Evolutionary conservation across 2,113 vertebrate species (phyloP).

Genomic region (Menidia beryllina): DNA sequence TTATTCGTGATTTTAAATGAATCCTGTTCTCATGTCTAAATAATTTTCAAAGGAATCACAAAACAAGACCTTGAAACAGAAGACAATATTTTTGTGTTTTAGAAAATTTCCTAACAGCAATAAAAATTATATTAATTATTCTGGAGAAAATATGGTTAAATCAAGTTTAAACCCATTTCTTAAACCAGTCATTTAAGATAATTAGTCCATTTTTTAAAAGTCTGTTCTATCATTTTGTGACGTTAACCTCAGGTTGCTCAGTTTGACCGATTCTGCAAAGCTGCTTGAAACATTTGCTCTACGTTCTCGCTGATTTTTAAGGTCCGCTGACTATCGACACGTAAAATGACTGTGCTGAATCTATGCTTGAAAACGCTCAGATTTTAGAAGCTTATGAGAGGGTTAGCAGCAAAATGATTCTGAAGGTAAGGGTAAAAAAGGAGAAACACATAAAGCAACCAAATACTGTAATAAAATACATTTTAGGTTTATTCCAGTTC

Average conservation of each 20-base stretch:
- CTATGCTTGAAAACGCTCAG: constrained; percentile 25
- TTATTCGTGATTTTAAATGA: constrained; percentile 57
- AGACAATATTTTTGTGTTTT: too few species aligned
- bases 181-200: too few species aligned
- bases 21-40: constrained; percentile 13
- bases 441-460: not conserved
- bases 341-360: constrained; percentile 26
- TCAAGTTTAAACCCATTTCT: too few species aligned
- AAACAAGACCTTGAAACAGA: constrained; percentile 16
- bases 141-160: too few species aligned
- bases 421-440: constrained; percentile 5
- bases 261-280: not conserved
- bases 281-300: constrained; percentile 1
- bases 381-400: constrained; percentile 20
- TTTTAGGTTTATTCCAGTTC: constrained; percentile 8
- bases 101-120: not conserved
- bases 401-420: constrained; percentile 39
- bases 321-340: constrained; percentile 14
- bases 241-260: not conserved
- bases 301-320: constrained; percentile 16
- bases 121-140: not conserved
- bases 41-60: not conserved
- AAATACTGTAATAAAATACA: constrained; percentile 8
- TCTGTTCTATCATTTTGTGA: too few species aligned
- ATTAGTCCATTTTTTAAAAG: too few species aligned